These are phyloP conservation scores for Eupithecia exiguata DNA, from an alignment of 2,888 invertebrate genomes.

Conservation along the genomic window DNA sequence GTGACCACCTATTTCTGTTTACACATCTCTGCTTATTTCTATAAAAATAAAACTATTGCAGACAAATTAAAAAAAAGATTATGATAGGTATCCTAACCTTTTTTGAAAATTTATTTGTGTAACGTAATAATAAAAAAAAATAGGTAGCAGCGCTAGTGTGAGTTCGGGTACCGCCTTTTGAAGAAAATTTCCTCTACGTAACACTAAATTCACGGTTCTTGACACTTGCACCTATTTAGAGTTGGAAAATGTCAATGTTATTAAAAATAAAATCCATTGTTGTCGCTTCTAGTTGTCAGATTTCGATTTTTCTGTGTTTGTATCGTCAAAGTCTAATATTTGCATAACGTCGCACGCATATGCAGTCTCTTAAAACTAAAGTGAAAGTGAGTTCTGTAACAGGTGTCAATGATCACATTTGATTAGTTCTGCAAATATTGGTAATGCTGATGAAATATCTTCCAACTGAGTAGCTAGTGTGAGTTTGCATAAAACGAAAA, in stretches of 20 bases:
- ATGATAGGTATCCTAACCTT: too few species aligned
- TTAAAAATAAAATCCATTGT: neutral
- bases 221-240: too few species aligned
- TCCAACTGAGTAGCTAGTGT: conserved; percentile 13
- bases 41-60: too few species aligned
- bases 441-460: conserved; percentile 48
- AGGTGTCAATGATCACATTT: conserved; percentile 72
- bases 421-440: conserved; percentile 59
- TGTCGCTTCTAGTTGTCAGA: neutral
- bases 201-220: too few species aligned
- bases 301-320: conserved; percentile 28
- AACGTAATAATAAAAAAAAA: too few species aligned
- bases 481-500: neutral
- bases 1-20: too few species aligned
- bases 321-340: conserved; percentile 65
- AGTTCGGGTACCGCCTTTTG: too few species aligned
- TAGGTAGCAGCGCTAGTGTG: too few species aligned
- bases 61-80: too few species aligned
- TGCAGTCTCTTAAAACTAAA: conserved; percentile 59
- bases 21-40: too few species aligned
- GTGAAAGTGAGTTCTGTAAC: conserved; percentile 71
- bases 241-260: neutral
- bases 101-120: too few species aligned
- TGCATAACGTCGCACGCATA: conserved; percentile 64
- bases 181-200: too few species aligned